Evolutionary conservation across 2,797 vertebrate genomes (phyloP), one percentile per base, ranked within the genome.

Genomic region (Pterois miles): DNA sequence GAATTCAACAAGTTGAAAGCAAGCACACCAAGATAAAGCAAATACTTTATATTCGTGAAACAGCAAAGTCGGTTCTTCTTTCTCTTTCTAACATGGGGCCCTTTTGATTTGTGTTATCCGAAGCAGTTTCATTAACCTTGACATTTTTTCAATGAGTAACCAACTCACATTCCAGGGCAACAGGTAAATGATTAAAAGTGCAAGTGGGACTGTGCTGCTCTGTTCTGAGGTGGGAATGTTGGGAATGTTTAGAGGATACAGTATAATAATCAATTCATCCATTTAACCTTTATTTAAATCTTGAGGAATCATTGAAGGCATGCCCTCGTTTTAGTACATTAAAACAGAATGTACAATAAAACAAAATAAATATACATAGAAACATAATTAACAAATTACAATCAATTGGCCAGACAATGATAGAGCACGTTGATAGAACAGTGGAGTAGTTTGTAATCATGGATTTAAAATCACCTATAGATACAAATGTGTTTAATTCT

Each of bases 81-180:
- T 33, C 6, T 9, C 11, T 46, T 72, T 34, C 3, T 54, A 7
- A 38, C 14, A 23, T 62, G 25, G 5, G 4, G 54, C 14, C 16
- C 33, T 48, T 46, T 68, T 53, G 8, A 34, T 50, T 16, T 27
- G 36, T 0, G 8, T 69, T 80, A 81, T 79, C 70, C 6, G 2
- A 46, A 62, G 58, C 43, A 5, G 69, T 76, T 87, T 74, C 66
- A 74, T 65, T 78, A 76, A 86, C 89, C 84, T 83, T 86, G 79
- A 13, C 62, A 48, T 83, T 89, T 82, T 71, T 71, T 88, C 53
- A 90, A 91, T 89, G 50, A 84, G 79, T 92, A 84, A 89, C 88
- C 56, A 27, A 22, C 29, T 82, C 72, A 48, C 81, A 85, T 88
- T 81, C 84, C 86, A 81, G 78, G 72, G 64, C 50, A 77, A 79